Base-by-base conservation (phyloP, 1,140 invertebrate species). In the Drosophila malerkotliana region DNA sequence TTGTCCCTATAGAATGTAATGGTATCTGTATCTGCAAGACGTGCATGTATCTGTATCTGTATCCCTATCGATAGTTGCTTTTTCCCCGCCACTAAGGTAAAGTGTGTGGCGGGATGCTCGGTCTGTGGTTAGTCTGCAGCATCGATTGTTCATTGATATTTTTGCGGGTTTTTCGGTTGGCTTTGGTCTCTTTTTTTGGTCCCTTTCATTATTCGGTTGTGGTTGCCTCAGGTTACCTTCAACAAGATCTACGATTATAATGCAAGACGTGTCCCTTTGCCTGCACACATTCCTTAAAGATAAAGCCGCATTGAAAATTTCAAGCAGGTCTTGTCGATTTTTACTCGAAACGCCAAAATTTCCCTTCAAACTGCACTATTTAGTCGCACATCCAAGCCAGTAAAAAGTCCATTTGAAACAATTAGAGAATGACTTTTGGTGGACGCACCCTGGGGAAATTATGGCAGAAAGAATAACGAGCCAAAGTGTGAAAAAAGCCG, bases 111-210 rank as follows among this genome's bases (percentile, higher is more conserved):
- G 26, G 14, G 8, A 53, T n/a, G 39, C 24, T 37, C 45, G 56
- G 44, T 45, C 68, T 79, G 72, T 72, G 66, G 66, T 66, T 74
- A 55, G 74, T 75, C 69, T 77, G 74, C 78, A 48, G 61, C 83
- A 87, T 88, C 83, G 83, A 79, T 89, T 88, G 79, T 83, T 82
- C 83, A 77, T 88, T 83, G 83, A 89, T 88, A 88, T 89, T 82
- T 82, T 75, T 87, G 78, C 57, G 74, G 77, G 73, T 74, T 74
- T 81, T 49, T 47, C 34, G 49, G 26, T 49, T 44, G 45, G 32
- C 10, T 37, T 37, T 37, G 32, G 8, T 32, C 9, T 37, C 60
- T 64, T 59, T 34, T 55, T 39, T 72, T 26, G 21, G 59, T 48
- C 32, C 52, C 32, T 41, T 74, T 30, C 66, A 59, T 59, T 45